These are phyloP conservation scores for Furcula furcula DNA, from an alignment of 2,888 invertebrate species.

Conservation along the genomic window DNA sequence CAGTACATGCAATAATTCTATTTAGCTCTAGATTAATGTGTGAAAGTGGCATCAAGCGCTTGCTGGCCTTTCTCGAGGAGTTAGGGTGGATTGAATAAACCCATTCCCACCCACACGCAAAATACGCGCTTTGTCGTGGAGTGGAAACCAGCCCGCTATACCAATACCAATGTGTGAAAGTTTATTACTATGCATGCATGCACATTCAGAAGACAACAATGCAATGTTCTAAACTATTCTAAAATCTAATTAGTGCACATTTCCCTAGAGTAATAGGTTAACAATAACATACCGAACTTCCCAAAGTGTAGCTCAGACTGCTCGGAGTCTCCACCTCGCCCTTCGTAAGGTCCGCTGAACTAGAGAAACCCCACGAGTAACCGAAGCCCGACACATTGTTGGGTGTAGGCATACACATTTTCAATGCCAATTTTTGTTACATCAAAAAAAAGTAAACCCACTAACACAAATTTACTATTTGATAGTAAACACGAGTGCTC, in stretches of 20 bases:
- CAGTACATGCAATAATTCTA: too few relatives aligned
- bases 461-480: conserved; percentile 69
- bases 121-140: too few relatives aligned
- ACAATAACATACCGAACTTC: conserved; percentile 68
- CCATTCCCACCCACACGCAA: too few relatives aligned
- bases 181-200: conserved; percentile 18
- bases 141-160: too few relatives aligned
- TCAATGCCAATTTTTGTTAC: conserved; percentile 47
- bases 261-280: neutral
- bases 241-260: neutral
- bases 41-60: too few relatives aligned
- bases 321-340: conserved; percentile 76
- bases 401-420: conserved; percentile 81
- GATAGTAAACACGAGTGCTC: conserved; percentile 75
- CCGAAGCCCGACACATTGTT: conserved; percentile 79
- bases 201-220: conserved; percentile 1
- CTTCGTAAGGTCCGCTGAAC: conserved; percentile 74
- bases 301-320: conserved; percentile 75
- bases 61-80: too few relatives aligned
- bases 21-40: too few relatives aligned
- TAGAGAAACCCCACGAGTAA: conserved; percentile 78
- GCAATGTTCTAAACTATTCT: neutral
- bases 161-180: conserved; percentile 18
- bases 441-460: conserved; percentile 61
- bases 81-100: too few relatives aligned